These are phyloP conservation scores for Periophthalmus modestus DNA, from an alignment of 2,113 vertebrate genomes.

Conservation along the genomic window DNA sequence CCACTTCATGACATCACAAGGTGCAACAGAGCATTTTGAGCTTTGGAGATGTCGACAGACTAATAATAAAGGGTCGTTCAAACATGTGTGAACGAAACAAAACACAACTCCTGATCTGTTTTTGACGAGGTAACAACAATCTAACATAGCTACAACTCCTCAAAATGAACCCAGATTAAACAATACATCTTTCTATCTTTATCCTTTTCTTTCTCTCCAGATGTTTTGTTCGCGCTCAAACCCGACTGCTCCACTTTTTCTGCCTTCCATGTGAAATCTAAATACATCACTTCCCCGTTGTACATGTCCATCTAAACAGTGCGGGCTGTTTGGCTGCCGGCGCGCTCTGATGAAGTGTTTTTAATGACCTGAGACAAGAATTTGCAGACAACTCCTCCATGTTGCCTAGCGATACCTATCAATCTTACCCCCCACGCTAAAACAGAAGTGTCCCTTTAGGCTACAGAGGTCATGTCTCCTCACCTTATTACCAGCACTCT, in stretches of 20 bases:
- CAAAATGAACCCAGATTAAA: too few species aligned
- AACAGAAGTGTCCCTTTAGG: conserved; percentile 55
- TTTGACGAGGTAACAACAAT: too few species aligned
- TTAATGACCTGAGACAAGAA: conserved; percentile 56
- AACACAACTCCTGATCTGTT: too few species aligned
- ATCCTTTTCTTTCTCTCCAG: background rate
- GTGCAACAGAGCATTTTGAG: too few species aligned
- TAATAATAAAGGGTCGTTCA: too few species aligned
- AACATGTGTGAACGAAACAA: too few species aligned
- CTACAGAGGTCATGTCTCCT: conserved; percentile 68
- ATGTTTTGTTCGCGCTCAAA: background rate
- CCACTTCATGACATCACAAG: too few species aligned
- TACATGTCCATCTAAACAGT: conserved; percentile 17
- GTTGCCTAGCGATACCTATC: conserved; percentile 69
- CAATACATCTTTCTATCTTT: too few species aligned
- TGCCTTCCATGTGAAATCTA: background rate
- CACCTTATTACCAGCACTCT: conserved; percentile 64
- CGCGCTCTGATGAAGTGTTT: conserved; percentile 44
- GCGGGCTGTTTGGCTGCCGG: conserved; percentile 20
- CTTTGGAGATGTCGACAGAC: too few species aligned
- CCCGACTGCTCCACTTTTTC: too few species aligned
- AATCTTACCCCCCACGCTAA: conserved; percentile 50
- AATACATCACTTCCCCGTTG: conserved; percentile 18
- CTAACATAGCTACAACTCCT: too few species aligned
- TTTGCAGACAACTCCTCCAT: conserved; percentile 51